Conservation (phyloP, 2,113 vertebrate genomes). For the Pteruthius melanotis region DNA sequence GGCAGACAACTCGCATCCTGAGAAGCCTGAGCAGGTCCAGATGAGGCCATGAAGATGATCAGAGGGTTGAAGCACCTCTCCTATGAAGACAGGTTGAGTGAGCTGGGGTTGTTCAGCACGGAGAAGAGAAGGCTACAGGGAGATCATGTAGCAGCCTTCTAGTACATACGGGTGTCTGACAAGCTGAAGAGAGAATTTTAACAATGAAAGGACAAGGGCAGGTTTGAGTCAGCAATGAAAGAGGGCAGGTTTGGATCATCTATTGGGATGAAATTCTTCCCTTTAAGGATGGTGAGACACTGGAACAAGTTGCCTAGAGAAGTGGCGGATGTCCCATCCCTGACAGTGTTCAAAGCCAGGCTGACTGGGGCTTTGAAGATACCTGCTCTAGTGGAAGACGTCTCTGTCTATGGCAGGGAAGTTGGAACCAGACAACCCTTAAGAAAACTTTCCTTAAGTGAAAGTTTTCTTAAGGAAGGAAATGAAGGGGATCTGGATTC, state of each 20-base stretch:
- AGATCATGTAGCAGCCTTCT: background rate
- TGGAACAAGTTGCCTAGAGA: background rate
- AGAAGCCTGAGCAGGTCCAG: background rate
- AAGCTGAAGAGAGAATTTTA: background rate
- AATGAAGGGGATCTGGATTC: background rate
- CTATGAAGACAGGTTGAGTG: background rate
- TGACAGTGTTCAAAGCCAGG: background rate
- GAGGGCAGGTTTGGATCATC: background rate
- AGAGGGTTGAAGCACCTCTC: background rate
- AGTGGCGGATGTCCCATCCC: background rate
- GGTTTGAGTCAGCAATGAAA: background rate
- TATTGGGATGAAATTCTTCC: background rate
- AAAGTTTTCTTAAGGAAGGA: background rate
- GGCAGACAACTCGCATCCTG: background rate
- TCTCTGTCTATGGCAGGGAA: background rate
- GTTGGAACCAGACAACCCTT: background rate
- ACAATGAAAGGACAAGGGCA: background rate
- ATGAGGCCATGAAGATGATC: accelerated
- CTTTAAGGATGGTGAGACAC: background rate
- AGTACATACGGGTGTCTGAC: background rate
- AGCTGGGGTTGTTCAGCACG: background rate
- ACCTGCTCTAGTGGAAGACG: background rate
- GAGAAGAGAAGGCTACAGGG: background rate
- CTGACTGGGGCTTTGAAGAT: background rate
- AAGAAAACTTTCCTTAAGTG: background rate